Base-by-base conservation (phyloP, 2,797 vertebrate species). In the Ambastaia sidthimunki region DNA sequence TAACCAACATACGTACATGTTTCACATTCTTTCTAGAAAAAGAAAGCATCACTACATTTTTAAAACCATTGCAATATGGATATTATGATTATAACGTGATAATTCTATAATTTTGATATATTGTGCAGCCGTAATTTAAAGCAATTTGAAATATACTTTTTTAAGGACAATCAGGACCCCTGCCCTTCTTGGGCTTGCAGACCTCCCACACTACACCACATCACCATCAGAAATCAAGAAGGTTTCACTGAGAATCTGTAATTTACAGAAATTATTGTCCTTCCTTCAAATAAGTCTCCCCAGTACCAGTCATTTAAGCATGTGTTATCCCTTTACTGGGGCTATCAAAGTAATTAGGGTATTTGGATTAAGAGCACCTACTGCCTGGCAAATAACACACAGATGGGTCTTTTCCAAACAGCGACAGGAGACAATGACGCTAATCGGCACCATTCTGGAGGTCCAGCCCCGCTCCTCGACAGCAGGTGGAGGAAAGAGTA, bases 371-470 rank as follows among this genome's bases (percentile, higher is more conserved):
- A 66, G 28, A 67, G 1, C 54, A 19, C n/a, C 48, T 62, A 25
- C 5, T 10, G 12, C 31, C 18, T 63, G 28, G 19, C 25, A 25
- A 47, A 37, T 55, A 21, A 34, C 66, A 62, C 41, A 34, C n/a
- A 37, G 10, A 34, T 37, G 19, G 31, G 44, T 54, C 55, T 41
- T 7, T 23, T 57, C 55, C 41, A 65, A 65, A 25, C 73, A 95
- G 91, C 90, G 91, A 12, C 92, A 96, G 84, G 94, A 96, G 89
- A 95, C 94, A 16, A 81, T 82, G 80, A 93, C 82, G n/a, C 84
- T 94, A 13, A 93, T 94, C 80, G 90, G 79, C 88, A 92, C 92
- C 82, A 94, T 95, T 78, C 84, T 96, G 84, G 93, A 94, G 71
- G 90, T 96, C 18, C 93, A 95, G 72, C 93, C 94, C 70, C 91